These are phyloP conservation scores for Acholoe squamosa DNA, from an alignment of 2,888 invertebrate genomes.

Conservation along the genomic window DNA sequence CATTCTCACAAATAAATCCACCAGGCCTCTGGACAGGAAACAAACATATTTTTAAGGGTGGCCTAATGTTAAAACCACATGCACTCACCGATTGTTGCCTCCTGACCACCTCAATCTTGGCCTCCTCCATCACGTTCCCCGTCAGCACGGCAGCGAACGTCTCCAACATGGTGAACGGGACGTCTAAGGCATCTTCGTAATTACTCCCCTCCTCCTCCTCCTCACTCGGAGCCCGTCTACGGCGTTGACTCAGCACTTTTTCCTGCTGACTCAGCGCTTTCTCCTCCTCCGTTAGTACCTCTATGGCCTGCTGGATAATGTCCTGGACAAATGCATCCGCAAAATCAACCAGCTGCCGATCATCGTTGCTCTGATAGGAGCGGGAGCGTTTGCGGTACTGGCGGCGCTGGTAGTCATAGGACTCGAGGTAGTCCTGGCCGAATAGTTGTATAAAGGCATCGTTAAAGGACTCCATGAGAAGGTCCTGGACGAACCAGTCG, in stretches of 20 bases:
- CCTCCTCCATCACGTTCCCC: conserved; percentile 27
- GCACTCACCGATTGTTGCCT: conserved; percentile 16
- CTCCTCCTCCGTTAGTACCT: background rate
- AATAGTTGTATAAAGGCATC: conserved; percentile 66
- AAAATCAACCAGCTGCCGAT: conserved; percentile 43
- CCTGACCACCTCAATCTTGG: background rate
- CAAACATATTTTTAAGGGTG: no score
- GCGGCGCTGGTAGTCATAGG: conserved; percentile 22
- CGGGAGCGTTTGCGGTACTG: background rate
- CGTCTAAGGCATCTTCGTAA: conserved; percentile 61
- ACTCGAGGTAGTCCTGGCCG: conserved; percentile 61
- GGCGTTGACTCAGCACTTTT: no score
- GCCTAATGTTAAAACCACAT: no score
- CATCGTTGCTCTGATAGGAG: background rate
- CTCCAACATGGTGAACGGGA: conserved; percentile 43
- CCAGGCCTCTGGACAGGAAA: no score
- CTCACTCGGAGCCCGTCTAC: conserved; percentile 8
- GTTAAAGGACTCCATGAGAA: conserved; percentile 66
- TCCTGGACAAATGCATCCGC: conserved; percentile 63
- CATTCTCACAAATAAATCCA: no score
- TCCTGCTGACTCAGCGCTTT: no score
- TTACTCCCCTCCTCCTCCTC: conserved; percentile 42
- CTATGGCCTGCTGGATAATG: conserved; percentile 62
- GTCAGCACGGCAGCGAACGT: conserved; percentile 47
- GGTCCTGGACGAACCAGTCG: conserved; percentile 67